Conservation (phyloP, 2,888 invertebrate species). For the Andrena flavipes region DNA sequence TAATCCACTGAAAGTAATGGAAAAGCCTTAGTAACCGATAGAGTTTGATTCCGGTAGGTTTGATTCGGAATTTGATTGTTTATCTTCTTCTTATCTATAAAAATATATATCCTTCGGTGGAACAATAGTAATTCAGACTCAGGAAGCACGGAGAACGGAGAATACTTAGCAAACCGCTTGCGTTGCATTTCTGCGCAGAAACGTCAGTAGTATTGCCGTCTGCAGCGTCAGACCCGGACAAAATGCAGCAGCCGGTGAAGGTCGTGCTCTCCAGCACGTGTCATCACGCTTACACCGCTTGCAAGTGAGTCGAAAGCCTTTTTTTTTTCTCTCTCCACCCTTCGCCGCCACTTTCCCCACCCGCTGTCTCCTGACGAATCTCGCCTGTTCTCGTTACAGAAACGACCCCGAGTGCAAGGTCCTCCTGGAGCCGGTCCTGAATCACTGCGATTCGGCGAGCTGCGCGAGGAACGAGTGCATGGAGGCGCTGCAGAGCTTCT, state of each 20-base stretch:
- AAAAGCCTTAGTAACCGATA: too few species aligned
- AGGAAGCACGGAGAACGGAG: neutral
- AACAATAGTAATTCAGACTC: neutral
- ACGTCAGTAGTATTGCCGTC: conserved; percentile 63
- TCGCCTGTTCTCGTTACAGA: conserved; percentile 85
- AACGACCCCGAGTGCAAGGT: conserved; percentile 92
- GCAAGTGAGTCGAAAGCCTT: conserved; percentile 78
- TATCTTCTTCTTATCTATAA: neutral
- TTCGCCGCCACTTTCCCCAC: neutral
- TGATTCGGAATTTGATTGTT: too few species aligned
- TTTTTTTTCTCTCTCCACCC: neutral
- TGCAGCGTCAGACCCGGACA: conserved; percentile 84
- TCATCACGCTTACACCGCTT: conserved; percentile 88
- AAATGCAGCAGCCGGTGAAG: conserved; percentile 87
- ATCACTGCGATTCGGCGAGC: conserved; percentile 91
- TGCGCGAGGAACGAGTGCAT: conserved; percentile 95
- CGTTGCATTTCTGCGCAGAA: conserved; percentile 42
- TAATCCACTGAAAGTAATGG: neutral
- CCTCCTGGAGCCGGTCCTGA: conserved; percentile 93
- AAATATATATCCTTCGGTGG: neutral
- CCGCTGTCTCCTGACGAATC: neutral
- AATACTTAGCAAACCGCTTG: neutral
- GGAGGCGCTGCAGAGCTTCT: conserved; percentile 94
- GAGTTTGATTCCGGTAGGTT: too few species aligned
- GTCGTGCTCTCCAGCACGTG: conserved; percentile 93